Evolutionary conservation across 2,888 invertebrate species (phyloP).

Genomic region (Agrochola litura): DNA sequence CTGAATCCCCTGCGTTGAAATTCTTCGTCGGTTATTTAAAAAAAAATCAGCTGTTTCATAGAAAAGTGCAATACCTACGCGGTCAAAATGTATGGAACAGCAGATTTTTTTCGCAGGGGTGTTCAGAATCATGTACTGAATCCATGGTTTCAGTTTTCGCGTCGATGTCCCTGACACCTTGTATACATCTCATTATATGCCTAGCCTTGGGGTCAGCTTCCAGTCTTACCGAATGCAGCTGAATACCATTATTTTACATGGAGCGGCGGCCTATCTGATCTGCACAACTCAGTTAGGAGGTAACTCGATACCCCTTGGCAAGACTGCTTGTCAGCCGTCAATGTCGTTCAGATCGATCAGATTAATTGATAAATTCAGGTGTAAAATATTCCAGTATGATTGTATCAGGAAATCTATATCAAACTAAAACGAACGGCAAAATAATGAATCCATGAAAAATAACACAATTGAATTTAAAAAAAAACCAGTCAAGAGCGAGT

Average conservation of each 20-base stretch:
- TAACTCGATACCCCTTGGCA: neutral
- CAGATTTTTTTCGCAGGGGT: too few species aligned
- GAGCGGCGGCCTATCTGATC: neutral
- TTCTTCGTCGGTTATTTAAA: too few species aligned
- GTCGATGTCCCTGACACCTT: too few species aligned
- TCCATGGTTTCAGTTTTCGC: too few species aligned
- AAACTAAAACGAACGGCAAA: slow-evolving; percentile 2
- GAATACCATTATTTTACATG: neutral
- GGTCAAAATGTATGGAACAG: too few species aligned
- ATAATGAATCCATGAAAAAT: neutral
- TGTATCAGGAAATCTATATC: neutral
- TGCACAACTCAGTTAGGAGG: neutral
- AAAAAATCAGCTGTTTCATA: too few species aligned
- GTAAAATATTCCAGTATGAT: neutral
- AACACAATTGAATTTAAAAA: too few species aligned
- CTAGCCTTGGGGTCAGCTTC: neutral
- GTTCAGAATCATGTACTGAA: too few species aligned
- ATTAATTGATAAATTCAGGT: neutral
- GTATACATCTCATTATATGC: neutral
- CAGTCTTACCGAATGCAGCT: neutral
- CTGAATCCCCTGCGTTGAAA: too few species aligned
- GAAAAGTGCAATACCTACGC: too few species aligned
- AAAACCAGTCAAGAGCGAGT: too few species aligned
- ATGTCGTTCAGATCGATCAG: neutral
- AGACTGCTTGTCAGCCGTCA: neutral